These are phyloP conservation scores for Drosophila gunungcola DNA, from an alignment of 1,140 invertebrate species.

Conservation along the genomic window DNA sequence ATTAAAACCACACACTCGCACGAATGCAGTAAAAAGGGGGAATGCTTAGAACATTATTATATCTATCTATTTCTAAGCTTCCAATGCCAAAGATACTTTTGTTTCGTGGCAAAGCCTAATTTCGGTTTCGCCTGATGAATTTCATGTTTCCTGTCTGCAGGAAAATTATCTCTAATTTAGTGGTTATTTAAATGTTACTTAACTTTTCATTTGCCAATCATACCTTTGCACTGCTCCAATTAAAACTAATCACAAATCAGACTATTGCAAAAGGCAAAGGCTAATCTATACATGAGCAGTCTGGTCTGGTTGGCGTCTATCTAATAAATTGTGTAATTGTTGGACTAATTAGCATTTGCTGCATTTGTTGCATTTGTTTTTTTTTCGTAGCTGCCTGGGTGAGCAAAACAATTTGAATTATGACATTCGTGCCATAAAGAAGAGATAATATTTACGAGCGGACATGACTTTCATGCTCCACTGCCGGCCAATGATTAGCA, in stretches of 20 bases:
- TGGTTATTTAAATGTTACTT: conserved; percentile 4
- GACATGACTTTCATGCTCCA: conserved; percentile 81
- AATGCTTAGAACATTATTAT: conserved; percentile 24
- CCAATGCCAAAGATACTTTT: conserved; percentile 3
- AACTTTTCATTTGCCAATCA: conserved; percentile 1
- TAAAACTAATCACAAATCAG: conserved; percentile 66
- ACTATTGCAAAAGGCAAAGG: conserved; percentile 39
- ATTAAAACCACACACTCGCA: conserved; percentile 29
- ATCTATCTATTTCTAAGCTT: neutral
- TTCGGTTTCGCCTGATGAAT: conserved; percentile 15
- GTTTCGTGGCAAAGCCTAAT: conserved; percentile 10
- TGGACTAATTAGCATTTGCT: conserved; percentile 71
- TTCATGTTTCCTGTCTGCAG: conserved; percentile 9
- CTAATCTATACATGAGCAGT: conserved; percentile 47
- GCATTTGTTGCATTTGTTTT: conserved; percentile 45
- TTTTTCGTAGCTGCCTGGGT: neutral
- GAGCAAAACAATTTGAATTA: conserved; percentile 52
- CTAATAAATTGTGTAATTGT: conserved; percentile 79
- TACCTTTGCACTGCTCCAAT: conserved; percentile 49
- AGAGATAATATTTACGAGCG: conserved; percentile 70
- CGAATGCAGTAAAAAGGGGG: conserved; percentile 13
- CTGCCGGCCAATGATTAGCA: conserved; percentile 63
- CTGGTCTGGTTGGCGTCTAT: conserved; percentile 64
- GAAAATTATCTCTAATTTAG: conserved; percentile 15
- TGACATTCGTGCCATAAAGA: conserved; percentile 71